Conservation (phyloP, 2,888 invertebrate species). For the Megastigmus dorsalis region DNA sequence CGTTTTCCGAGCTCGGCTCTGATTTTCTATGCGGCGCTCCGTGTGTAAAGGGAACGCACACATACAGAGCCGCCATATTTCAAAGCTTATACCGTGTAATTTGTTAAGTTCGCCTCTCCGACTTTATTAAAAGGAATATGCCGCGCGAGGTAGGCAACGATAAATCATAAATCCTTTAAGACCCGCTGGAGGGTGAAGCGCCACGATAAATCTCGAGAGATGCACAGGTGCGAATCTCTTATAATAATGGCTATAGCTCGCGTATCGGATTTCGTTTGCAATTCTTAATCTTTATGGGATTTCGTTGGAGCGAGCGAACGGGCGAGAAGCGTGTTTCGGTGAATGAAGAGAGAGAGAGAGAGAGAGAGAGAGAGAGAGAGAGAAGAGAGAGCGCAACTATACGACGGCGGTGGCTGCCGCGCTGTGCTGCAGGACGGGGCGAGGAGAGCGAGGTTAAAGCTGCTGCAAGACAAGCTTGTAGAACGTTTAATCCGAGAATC, state of each 20-base stretch:
- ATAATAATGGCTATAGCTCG: not conserved
- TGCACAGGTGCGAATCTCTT: not conserved
- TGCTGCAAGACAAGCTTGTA: constrained; percentile 52
- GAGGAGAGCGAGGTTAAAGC: constrained; percentile 12
- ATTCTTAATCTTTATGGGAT: constrained; percentile 48
- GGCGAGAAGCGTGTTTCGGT: not conserved
- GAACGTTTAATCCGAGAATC: constrained; percentile 56
- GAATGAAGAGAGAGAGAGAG: not conserved
- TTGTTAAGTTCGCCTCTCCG: not conserved
- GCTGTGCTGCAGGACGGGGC: too few relatives aligned
- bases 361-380: not conserved
- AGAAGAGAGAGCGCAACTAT: constrained; percentile 4
- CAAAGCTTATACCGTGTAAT: not conserved
- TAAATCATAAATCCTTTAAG: not conserved
- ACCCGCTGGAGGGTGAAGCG: not conserved
- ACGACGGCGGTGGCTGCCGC: too few relatives aligned
- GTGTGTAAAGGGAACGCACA: too few relatives aligned
- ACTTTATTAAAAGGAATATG: constrained; percentile 14
- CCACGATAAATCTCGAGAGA: not conserved
- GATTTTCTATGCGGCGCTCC: not conserved
- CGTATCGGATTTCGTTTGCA: constrained; percentile 14
- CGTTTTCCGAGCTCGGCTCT: not conserved
- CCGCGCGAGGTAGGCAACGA: not conserved
- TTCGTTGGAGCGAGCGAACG: too few relatives aligned
- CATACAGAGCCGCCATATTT: too few relatives aligned